These are phyloP conservation scores for Halcyon leucocephala DNA, from an alignment of 2,797 vertebrate species.

Conservation along the genomic window DNA sequence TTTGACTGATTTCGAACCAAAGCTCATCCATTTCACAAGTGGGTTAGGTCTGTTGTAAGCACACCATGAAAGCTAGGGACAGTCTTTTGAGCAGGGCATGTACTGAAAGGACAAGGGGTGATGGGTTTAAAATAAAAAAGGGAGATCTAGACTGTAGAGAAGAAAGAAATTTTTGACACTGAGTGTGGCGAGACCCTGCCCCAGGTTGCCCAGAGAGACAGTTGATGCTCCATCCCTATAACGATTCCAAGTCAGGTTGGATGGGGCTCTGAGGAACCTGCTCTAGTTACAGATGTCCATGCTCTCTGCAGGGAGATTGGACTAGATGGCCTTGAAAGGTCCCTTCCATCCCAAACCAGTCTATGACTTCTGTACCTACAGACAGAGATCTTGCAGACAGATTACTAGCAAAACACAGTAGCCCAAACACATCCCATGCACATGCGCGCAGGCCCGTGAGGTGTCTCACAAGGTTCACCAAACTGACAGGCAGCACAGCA, in stretches of 20 bases:
- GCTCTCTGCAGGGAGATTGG: too few relatives aligned
- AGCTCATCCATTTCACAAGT: neutral
- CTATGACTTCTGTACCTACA: neutral
- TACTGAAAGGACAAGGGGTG: too few relatives aligned
- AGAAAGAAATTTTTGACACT: too few relatives aligned
- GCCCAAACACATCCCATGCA: neutral
- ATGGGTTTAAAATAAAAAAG: too few relatives aligned
- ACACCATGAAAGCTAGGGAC: neutral
- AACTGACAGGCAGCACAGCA: rapidly evolving
- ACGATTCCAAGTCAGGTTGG: too few relatives aligned
- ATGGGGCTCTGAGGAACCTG: too few relatives aligned
- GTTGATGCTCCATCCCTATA: too few relatives aligned
- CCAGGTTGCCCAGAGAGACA: too few relatives aligned
- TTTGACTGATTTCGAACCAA: neutral
- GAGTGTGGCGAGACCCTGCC: too few relatives aligned
- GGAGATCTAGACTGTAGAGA: too few relatives aligned
- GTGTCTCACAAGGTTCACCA: neutral
- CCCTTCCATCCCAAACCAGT: neutral
- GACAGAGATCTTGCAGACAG: neutral
- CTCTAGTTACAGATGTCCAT: too few relatives aligned
- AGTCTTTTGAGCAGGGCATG: neutral
- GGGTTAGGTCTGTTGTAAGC: neutral
- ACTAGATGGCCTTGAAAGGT: too few relatives aligned
- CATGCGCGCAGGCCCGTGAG: neutral
- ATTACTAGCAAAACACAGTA: neutral